Conservation (phyloP, 2,797 vertebrate genomes). For the Gouania willdenowi region DNA sequence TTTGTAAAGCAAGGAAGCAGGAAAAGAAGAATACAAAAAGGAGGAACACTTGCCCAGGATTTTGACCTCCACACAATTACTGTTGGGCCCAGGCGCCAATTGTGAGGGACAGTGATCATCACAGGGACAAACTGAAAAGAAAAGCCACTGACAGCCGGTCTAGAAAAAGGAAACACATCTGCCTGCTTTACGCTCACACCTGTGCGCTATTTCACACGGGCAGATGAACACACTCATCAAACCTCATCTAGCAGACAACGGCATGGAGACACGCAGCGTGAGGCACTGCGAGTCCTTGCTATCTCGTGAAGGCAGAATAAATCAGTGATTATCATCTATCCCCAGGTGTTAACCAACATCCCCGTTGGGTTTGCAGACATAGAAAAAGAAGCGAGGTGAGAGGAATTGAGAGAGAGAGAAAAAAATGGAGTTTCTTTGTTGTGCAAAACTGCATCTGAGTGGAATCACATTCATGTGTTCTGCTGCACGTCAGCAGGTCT, state of each 20-base stretch:
- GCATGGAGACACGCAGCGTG: slow-evolving; percentile 24
- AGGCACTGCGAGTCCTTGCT: no score
- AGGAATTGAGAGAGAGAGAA: background rate
- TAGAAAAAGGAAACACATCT: slow-evolving; percentile 6
- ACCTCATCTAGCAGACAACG: slow-evolving; percentile 26
- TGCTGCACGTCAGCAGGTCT: background rate
- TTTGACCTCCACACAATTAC: slow-evolving; percentile 56
- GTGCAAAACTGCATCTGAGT: background rate
- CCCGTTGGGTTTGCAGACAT: slow-evolving; percentile 12
- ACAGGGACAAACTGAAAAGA: slow-evolving; percentile 22
- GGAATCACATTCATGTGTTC: slow-evolving; percentile 1
- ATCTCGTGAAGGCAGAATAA: slow-evolving; percentile 35
- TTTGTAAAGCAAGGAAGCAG: background rate
- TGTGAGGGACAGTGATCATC: slow-evolving; percentile 29
- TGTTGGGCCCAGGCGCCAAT: slow-evolving; percentile 6
- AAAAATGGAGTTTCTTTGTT: background rate
- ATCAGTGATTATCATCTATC: slow-evolving; percentile 48
- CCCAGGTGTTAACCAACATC: slow-evolving; percentile 30
- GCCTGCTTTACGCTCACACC: slow-evolving; percentile 3
- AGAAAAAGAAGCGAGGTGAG: background rate
- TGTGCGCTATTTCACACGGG: background rate
- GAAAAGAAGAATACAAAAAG: background rate
- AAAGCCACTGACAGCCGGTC: slow-evolving; percentile 22
- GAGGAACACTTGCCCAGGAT: slow-evolving; percentile 9
- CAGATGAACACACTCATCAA: slow-evolving; percentile 33